These are phyloP conservation scores for Lasioglossum villosulum DNA, from an alignment of 2,888 invertebrate genomes.

Conservation along the genomic window DNA sequence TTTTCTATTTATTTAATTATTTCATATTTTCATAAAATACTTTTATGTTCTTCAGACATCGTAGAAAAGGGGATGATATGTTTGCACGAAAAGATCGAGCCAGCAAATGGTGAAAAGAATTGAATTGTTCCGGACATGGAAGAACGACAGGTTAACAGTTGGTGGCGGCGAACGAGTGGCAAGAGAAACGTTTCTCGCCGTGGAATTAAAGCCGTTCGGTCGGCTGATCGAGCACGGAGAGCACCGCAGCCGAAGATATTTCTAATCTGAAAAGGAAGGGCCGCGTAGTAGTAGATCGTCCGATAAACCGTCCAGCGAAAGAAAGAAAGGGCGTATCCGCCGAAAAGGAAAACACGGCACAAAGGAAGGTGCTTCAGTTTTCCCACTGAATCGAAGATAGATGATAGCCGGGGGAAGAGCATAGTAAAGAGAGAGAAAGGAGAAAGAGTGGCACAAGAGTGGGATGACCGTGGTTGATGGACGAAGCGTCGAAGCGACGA, in stretches of 20 bases:
- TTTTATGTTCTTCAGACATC: too few relatives aligned
- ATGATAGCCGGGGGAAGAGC: slow-evolving; percentile 64
- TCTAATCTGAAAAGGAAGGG: slow-evolving; percentile 28
- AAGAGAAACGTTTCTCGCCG: not conserved
- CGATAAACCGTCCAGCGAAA: slow-evolving; percentile 32
- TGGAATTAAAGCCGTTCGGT: slow-evolving; percentile 6
- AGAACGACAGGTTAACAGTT: not conserved
- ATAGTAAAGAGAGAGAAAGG: not conserved
- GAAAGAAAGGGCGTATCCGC: slow-evolving; percentile 26
- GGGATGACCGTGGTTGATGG: slow-evolving; percentile 65
- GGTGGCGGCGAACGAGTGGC: not conserved
- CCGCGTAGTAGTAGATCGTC: slow-evolving; percentile 35
- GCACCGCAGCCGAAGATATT: slow-evolving; percentile 19
- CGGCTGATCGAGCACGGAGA: slow-evolving; percentile 6
- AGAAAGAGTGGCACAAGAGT: slow-evolving; percentile 42
- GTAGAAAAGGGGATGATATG: not conserved
- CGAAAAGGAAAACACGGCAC: slow-evolving; percentile 52
- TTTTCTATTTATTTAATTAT: too few relatives aligned
- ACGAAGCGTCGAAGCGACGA: slow-evolving; percentile 71
- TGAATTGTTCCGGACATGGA: not conserved
- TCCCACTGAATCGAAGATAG: slow-evolving; percentile 74
- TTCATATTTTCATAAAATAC: too few relatives aligned
- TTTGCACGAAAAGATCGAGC: not conserved
- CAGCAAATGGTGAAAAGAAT: not conserved
- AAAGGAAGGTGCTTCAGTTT: slow-evolving; percentile 71